Base-by-base conservation (phyloP, 2,888 invertebrate species). In the Tipula unca region DNA sequence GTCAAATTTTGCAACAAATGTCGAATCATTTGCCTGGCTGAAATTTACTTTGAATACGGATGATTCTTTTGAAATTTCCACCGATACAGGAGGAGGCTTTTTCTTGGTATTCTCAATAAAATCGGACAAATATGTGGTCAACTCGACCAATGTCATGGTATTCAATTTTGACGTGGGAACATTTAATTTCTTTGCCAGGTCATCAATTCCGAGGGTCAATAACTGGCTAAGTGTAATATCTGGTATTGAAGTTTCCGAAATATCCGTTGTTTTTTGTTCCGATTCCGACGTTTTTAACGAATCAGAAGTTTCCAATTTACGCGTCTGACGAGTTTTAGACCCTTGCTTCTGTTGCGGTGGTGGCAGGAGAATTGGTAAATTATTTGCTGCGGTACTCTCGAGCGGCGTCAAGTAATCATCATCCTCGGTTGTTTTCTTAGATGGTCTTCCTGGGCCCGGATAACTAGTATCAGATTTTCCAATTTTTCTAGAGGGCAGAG, bases 181-280 rank as follows among this genome's bases (percentile, higher is more conserved):
- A 87, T 95, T 94, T 86, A 93, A 92, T 91, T 95, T 95, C 20
- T 91, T 89, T 0, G 97, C 96, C 86, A 97, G 91, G 87, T 97
- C 96, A 87, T 95, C 95, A 89, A 97, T 93, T 87, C 95, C 95
- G 89, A 96, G 94, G 1, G 96, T 95, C 36, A 97, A 94, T 86
- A 97, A 92, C 89, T 97, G 96, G 88, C 94, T 95, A 86, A 97
- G 92, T 0, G 96, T 96, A 87, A 96, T 96, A 89, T 96, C 96
- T 39, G 90, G 90, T 69, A 90, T 88, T 17, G 89, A 88, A 13
- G 89, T 86, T 42, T 87, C 87, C 85, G 88, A 85, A 82, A 86
- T 87, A 25, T 86, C 39, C 20, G 85, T 85, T 14, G 87, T 82
- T 29, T 87, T 86, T 69, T 88, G 89, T 89, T 90, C 69, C 88